Conservation (phyloP, 2,113 vertebrate genomes). For the Perca fluviatilis region DNA sequence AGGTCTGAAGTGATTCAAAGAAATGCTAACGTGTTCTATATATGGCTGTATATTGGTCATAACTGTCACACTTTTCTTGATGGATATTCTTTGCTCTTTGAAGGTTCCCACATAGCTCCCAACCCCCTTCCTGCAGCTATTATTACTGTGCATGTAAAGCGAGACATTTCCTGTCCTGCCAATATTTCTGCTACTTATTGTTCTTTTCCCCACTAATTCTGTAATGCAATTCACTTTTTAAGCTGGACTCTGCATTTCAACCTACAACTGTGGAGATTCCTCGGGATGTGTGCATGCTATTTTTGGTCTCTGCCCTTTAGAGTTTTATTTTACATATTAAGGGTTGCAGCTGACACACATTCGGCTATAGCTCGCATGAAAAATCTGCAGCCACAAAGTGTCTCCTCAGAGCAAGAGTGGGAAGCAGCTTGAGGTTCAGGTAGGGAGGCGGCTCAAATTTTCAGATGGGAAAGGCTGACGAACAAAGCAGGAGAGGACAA, state of each 20-base stretch:
- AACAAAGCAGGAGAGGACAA: conserved; percentile 27
- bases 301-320: conserved; percentile 17
- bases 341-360: conserved; percentile 53
- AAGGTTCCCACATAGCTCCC: conserved; percentile 30
- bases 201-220: conserved; percentile 24
- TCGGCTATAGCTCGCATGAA: conserved; percentile 45
- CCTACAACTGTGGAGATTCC: conserved; percentile 8
- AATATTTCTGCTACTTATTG: conserved; percentile 40
- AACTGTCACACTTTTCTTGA: conserved; percentile 47
- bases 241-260: conserved; percentile 1
- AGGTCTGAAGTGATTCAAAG: conserved; percentile 44
- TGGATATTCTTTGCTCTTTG: conserved; percentile 47
- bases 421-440: conserved; percentile 40
- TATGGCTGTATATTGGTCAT: conserved; percentile 38
- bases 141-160: conserved; percentile 32
- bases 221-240: conserved; percentile 12
- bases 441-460: conserved; percentile 34
- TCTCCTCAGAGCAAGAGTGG: conserved; percentile 25
- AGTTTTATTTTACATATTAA: conserved; percentile 32
- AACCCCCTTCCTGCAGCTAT: conserved; percentile 21
- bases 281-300: background rate
- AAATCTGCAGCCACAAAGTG: conserved; percentile 44
- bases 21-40: conserved; percentile 47
- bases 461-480: conserved; percentile 19
- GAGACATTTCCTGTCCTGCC: conserved; percentile 16